Conservation (phyloP, 2,888 invertebrate genomes). For the Ephialtes manifestator region DNA sequence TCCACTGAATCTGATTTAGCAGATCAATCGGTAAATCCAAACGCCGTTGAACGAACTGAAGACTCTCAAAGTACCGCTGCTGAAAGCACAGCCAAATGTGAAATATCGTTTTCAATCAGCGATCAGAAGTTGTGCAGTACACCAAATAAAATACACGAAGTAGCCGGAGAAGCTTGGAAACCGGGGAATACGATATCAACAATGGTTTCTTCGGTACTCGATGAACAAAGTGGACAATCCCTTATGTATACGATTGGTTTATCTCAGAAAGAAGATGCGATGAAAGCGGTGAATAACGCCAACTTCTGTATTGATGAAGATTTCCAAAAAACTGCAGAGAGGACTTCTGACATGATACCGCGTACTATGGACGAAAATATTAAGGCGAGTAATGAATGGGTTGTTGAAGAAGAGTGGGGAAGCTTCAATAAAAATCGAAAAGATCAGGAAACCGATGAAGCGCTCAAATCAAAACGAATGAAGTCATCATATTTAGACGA, state of each 20-base stretch:
- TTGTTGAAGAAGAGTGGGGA: too few species aligned
- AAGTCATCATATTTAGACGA: slow-evolving; percentile 28
- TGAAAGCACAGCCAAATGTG: background rate
- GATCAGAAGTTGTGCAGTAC: slow-evolving; percentile 30
- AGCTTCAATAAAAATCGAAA: background rate
- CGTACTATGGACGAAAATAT: too few species aligned
- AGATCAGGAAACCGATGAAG: background rate
- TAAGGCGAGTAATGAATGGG: too few species aligned
- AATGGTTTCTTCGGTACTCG: background rate
- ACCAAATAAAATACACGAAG: background rate
- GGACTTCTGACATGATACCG: background rate
- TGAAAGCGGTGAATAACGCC: background rate
- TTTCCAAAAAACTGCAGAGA: background rate
- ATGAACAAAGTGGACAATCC: background rate
- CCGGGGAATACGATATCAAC: background rate
- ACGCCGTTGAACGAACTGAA: background rate
- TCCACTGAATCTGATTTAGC: slow-evolving; percentile 33
- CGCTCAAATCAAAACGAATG: background rate
- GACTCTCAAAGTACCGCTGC: background rate
- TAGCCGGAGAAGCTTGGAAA: background rate
- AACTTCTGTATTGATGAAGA: background rate
- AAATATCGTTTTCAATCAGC: slow-evolving; percentile 10
- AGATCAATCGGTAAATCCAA: background rate
- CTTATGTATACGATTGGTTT: background rate
- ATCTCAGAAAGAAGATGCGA: background rate